phyloP scores from a whole-genome alignment of 2,888 invertebrate genomes.

The Philaethria dido region DNA sequence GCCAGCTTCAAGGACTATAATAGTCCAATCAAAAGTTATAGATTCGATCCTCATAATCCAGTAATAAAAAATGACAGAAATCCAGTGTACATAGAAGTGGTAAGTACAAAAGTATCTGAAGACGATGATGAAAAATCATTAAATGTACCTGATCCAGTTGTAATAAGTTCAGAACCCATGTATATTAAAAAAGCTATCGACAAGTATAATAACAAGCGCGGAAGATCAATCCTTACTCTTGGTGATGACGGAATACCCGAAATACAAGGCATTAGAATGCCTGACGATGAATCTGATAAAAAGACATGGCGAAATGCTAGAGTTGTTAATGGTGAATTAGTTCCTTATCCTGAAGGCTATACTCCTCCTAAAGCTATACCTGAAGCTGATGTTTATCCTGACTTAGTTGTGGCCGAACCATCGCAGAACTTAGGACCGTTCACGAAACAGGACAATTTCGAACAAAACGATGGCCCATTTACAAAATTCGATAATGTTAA shows the following conservation, averaged over 20 bases:
- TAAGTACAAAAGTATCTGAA: conserved; percentile 78
- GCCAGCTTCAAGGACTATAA: conserved; percentile 73
- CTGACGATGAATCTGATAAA: conserved; percentile 92
- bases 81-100: conserved; percentile 81
- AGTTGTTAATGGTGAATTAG: conserved; percentile 92
- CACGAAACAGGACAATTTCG: conserved; percentile 85
- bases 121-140: conserved; percentile 75
- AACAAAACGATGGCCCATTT: conserved; percentile 83
- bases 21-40: conserved; percentile 73
- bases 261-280: conserved; percentile 91
- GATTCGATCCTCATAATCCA: conserved; percentile 78
- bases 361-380: conserved; percentile 86
- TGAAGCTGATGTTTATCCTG: conserved; percentile 81
- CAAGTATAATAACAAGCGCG: conserved; percentile 83
- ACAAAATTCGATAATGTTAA: conserved; percentile 84
- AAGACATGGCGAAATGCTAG: conserved; percentile 95
- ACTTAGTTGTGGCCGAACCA: conserved; percentile 57
- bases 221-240: conserved; percentile 85
- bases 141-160: conserved; percentile 87
- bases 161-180: conserved; percentile 86
- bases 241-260: conserved; percentile 90
- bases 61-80: conserved; percentile 82
- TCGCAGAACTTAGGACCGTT: conserved; percentile 83
- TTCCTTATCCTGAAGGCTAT: conserved; percentile 89
- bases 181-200: conserved; percentile 82